Percentiles rank a stretch among this genome's conserved stretches.
phyloP scores from a whole-genome alignment of 2,797 vertebrate species.

The Lates japonicus region DNA sequence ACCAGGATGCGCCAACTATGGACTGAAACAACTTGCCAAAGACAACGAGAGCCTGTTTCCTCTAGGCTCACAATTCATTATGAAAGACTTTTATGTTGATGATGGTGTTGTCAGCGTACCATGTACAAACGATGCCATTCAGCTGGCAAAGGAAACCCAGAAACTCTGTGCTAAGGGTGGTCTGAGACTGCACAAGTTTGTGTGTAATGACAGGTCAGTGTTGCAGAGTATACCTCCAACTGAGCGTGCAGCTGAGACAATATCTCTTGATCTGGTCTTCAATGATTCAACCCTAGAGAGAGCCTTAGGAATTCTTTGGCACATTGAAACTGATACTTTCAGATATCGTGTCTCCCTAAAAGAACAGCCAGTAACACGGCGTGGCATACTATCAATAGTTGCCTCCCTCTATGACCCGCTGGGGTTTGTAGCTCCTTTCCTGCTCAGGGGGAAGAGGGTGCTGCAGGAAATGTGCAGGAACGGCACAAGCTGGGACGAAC shows the following conservation, averaged over 20 bases:
- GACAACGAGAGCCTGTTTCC: neutral
- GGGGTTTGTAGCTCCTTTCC: neutral
- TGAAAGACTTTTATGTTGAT: constrained; percentile 6
- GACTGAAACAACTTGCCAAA: neutral
- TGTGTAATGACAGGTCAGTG: neutral
- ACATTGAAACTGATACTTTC: constrained; percentile 19
- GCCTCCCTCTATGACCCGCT: constrained; percentile 10
- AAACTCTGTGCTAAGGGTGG: neutral
- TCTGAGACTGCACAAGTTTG: constrained; percentile 13
- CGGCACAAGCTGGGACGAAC: no score
- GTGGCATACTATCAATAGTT: neutral
- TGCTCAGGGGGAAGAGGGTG: constrained; percentile 8
- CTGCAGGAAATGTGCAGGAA: constrained; percentile 20
- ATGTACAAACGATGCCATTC: neutral
- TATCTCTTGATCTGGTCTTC: neutral
- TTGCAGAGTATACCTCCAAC: neutral
- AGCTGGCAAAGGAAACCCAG: neutral
- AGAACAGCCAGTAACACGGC: neutral
- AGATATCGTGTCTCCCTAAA: neutral
- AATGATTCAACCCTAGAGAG: neutral
- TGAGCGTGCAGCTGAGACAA: constrained; percentile 4
- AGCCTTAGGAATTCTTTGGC: constrained; percentile 23
- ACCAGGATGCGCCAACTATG: constrained; percentile 19
- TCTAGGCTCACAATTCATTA: neutral
- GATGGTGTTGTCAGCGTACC: neutral